Evolutionary conservation across 2,113 vertebrate species (phyloP).

Genomic region (Peucedramus taeniatus): DNA sequence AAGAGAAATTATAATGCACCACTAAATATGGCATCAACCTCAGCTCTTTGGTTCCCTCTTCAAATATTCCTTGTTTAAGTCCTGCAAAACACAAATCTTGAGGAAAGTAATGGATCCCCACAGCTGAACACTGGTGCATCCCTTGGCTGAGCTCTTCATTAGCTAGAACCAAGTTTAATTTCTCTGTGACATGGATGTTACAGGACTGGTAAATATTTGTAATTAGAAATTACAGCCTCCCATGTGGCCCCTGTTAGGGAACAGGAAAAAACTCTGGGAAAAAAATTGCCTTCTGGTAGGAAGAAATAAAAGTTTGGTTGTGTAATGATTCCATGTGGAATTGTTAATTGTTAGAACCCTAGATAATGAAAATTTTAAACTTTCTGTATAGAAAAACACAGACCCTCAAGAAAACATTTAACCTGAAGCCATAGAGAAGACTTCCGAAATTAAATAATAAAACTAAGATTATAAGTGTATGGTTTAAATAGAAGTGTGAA

Average conservation of each 20-base stretch:
- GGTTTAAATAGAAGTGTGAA: background rate
- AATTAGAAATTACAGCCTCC: conserved; percentile 8
- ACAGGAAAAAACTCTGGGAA: background rate
- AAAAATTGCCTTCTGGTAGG: background rate
- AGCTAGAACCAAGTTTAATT: conserved; percentile 20
- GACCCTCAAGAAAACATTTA: background rate
- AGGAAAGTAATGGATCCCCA: background rate
- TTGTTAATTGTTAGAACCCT: background rate
- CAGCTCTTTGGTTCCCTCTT: background rate
- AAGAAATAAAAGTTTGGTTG: background rate
- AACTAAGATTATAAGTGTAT: background rate
- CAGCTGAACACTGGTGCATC: background rate
- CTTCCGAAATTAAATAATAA: background rate
- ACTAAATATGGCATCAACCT: background rate
- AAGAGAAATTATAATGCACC: conserved; percentile 4
- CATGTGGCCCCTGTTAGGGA: background rate
- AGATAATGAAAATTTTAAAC: background rate
- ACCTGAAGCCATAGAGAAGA: background rate
- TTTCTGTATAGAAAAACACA: background rate
- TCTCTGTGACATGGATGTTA: background rate
- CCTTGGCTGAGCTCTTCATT: background rate
- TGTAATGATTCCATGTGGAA: background rate
- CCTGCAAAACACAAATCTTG: background rate
- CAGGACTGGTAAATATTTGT: background rate
- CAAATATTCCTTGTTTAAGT: background rate